A percentile compares a stretch with the other conserved stretches of the same genome.
phyloP scores from a whole-genome alignment of 35 echinoderm and acorn worm species.

The Strongylocentrotus purpuratus region DNA sequence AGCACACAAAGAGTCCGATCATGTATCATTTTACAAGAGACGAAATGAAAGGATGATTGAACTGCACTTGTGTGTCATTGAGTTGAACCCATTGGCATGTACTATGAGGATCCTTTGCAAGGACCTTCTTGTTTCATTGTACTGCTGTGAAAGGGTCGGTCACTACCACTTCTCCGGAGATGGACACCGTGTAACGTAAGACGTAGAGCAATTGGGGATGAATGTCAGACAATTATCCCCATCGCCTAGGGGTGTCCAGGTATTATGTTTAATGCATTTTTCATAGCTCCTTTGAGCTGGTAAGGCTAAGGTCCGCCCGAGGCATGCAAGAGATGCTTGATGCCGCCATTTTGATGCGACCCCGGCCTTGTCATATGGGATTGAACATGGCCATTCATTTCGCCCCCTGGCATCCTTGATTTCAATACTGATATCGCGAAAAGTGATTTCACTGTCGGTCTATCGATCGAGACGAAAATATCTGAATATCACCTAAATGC shows the following conservation, averaged over 20 bases:
- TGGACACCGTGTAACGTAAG: background rate
- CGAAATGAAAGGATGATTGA: too few species aligned
- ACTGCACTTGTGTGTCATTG: background rate
- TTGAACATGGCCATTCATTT: background rate
- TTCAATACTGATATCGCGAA: background rate
- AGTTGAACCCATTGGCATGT: background rate
- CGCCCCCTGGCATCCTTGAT: background rate
- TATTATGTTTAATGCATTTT: constrained; percentile 20
- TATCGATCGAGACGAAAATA: background rate
- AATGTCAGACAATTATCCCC: constrained; percentile 2
- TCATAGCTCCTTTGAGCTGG: background rate
- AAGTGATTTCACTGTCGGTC: background rate
- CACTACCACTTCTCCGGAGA: background rate
- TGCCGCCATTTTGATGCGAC: background rate
- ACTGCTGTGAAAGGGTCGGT: background rate
- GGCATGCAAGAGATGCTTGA: background rate
- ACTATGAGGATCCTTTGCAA: background rate
- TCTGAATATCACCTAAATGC: too few species aligned
- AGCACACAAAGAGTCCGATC: too few species aligned
- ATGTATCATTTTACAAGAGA: too few species aligned
- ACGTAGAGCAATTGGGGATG: background rate
- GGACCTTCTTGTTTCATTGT: background rate
- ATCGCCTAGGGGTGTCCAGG: background rate
- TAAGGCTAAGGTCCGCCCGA: background rate
- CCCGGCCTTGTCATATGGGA: background rate